Conservation (phyloP, 2,797 vertebrate genomes). For the Nyctalus aviator region DNA sequence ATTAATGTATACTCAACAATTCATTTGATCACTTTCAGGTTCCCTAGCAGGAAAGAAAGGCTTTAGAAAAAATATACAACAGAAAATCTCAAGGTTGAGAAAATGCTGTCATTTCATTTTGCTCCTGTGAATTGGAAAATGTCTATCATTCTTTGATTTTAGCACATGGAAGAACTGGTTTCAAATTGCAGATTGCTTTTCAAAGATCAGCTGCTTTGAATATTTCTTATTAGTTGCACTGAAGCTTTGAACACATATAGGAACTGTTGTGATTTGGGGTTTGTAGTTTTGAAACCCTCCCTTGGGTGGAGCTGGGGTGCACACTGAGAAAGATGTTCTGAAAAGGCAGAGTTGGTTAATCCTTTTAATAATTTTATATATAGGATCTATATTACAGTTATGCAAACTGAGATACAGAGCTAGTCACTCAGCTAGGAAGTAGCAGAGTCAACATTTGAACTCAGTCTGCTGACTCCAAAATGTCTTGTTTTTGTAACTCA, state of each 20-base stretch:
- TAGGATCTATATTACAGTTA: background rate
- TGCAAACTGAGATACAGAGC: background rate
- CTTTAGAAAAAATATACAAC: background rate
- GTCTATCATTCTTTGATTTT: constrained; percentile 33
- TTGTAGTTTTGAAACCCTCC: constrained; percentile 22
- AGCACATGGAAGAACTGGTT: background rate
- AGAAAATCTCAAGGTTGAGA: constrained; percentile 10
- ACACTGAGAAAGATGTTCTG: background rate
- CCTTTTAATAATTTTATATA: background rate
- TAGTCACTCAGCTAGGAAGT: background rate
- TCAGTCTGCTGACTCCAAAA: background rate
- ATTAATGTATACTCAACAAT: background rate
- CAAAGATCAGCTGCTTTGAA: background rate
- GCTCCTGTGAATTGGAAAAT: background rate
- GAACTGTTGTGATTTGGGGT: background rate
- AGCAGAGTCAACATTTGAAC: background rate
- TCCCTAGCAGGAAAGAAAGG: background rate
- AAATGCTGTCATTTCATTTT: background rate
- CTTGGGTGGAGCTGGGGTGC: background rate
- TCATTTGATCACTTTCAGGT: background rate
- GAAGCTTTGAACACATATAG: background rate
- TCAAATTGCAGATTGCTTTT: constrained; percentile 13
- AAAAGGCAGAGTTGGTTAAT: background rate
- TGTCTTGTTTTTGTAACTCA: background rate
- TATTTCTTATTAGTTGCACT: constrained; percentile 3